Base-by-base conservation (phyloP, 2,888 invertebrate species). In the Pseudeuparius sepicola region DNA sequence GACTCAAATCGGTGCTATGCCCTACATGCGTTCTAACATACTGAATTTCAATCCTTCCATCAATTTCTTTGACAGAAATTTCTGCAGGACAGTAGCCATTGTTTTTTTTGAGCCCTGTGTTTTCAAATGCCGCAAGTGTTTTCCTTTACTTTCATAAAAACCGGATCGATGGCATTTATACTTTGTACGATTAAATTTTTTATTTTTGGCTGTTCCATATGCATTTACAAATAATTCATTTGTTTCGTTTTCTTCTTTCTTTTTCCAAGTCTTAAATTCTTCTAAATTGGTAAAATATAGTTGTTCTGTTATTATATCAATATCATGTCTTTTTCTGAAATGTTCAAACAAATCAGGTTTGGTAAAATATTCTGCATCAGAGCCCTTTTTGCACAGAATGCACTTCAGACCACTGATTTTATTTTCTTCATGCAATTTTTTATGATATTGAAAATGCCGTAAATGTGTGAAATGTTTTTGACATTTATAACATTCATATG, bases 71-170 rank as follows among this genome's bases (percentile, higher is more conserved):
- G 10, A 7, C 6, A 15, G 16, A 6, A 7, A 37, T 23, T 3
- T 2, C 3, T 9, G 36, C 36, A 15, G 31, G 36, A 12, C 36
- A 36, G 14, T 16, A 24, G 4, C 31, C 27, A 20, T 26, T 26
- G 23, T 36, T 36, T 36, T 36, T 26, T 36, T 32, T 14, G 14
- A 24, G 6, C 35, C 35, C 14, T 26, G 31, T 18, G 32, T 33
- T 24, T 37, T 35, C n/a, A 35, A 24, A 9, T 29, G 11, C n/a
- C 30, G 7, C 7, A 15, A 13, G 7, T 25, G 11, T 13, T 35
- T 30, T 10, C 16, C 29, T 20, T 6, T 20, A 14, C 23, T 12
- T 9, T 5, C 10, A 23, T 3, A 35, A 7, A 16, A 25, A 16
- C 33, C 33, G 2, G 33, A 33, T 14, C 33, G 33, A 10, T 33